Evolutionary conservation across 1,140 invertebrate species (phyloP).

Genomic region (Cheumatopsyche charites): DNA sequence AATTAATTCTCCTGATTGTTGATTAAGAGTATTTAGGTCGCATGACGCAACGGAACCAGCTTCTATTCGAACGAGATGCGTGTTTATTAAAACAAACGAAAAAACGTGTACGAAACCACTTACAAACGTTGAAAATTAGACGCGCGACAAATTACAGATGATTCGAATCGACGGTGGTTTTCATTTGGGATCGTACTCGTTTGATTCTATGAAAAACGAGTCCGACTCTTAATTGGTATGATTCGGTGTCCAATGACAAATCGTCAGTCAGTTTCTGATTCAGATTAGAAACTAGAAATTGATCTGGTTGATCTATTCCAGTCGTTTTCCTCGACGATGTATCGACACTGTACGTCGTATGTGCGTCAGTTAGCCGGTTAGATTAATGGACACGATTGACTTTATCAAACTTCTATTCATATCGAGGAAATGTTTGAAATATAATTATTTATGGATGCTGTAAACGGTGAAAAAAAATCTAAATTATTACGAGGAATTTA

Average conservation of each 20-base stretch:
- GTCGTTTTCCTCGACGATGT: not conserved
- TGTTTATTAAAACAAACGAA: not conserved
- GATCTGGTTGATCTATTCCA: not conserved
- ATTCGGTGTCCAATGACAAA: constrained; percentile 7
- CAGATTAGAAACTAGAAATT: not conserved
- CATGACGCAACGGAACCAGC: constrained; percentile 3
- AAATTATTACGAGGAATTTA: no score
- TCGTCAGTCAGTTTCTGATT: not conserved
- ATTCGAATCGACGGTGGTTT: constrained; percentile 37
- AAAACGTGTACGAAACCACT: constrained; percentile 22
- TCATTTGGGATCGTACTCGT: constrained; percentile 22
- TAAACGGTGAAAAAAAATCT: no score
- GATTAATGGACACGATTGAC: not conserved
- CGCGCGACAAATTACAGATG: constrained; percentile 42
- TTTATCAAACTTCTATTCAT: no score
- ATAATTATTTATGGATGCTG: no score
- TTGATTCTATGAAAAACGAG: constrained; percentile 1
- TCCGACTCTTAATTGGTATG: constrained; percentile 14
- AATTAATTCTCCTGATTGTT: no score
- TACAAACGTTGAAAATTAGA: constrained; percentile 37
- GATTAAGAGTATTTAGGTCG: no score
- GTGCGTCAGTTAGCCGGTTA: not conserved
- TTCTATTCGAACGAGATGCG: not conserved
- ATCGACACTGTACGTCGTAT: constrained; percentile 4
- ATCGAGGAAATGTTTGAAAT: no score